Evolutionary conservation across 2,797 vertebrate genomes (phyloP).

Genomic region (Periparus ater): DNA sequence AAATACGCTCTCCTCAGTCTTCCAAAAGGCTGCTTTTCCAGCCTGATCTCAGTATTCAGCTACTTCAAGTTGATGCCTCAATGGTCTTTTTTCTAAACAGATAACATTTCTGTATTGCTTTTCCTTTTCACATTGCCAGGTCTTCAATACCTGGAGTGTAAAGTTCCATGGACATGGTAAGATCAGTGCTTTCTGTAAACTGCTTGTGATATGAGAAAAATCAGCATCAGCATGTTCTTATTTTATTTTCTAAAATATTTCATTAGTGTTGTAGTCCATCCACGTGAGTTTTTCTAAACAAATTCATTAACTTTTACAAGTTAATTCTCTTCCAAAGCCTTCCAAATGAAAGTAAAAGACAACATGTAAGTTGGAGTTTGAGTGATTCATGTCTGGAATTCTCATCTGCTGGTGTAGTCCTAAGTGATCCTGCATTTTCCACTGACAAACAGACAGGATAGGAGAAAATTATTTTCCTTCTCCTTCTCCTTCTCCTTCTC

Average conservation of each 20-base stretch:
- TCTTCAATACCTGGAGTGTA: neutral
- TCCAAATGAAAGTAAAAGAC: slow-evolving; percentile 13
- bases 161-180: neutral
- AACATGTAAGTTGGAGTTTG: neutral
- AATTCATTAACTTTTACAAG: neutral
- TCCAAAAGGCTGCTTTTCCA: neutral
- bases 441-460: neutral
- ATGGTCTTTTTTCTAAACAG: neutral
- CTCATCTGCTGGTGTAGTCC: neutral
- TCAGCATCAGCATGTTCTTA: neutral
- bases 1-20: neutral
- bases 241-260: neutral
- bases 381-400: neutral
- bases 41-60: neutral
- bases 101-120: neutral
- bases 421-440: neutral
- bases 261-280: neutral
- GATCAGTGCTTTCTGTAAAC: neutral
- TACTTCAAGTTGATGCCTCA: neutral
- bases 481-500: too few relatives aligned
- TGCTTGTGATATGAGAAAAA: neutral
- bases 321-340: neutral
- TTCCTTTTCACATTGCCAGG: neutral
- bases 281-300: neutral
- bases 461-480: neutral